Evolutionary conservation across 2,888 invertebrate species (phyloP).

Genomic region (Plagiodera versicolora): DNA sequence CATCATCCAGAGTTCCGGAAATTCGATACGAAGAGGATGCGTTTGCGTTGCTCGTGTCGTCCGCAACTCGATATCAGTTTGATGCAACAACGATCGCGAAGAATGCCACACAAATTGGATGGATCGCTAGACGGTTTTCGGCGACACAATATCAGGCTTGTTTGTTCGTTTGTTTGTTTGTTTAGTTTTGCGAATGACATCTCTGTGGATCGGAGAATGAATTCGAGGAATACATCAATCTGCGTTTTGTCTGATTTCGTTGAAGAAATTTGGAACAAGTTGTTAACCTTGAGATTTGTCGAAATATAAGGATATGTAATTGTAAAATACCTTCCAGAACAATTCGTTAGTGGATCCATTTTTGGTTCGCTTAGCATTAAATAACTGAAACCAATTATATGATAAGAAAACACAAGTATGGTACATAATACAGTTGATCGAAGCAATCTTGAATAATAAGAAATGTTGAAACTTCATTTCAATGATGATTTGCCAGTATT

Average conservation of each 20-base stretch:
- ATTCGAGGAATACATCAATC: neutral
- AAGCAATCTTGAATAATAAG: no score
- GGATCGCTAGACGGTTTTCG: neutral
- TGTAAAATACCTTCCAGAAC: no score
- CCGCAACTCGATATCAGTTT: slow-evolving; percentile 28
- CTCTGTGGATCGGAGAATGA: neutral
- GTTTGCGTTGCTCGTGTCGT: slow-evolving; percentile 19
- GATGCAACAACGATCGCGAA: slow-evolving; percentile 27
- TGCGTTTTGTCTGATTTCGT: neutral
- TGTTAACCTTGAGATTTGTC: no score
- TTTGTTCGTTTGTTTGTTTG: neutral
- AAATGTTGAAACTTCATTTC: no score
- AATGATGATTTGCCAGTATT: no score
- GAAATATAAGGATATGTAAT: no score
- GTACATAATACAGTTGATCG: no score
- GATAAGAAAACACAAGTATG: no score
- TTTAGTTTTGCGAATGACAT: neutral
- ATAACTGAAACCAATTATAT: no score
- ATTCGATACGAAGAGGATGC: slow-evolving; percentile 19
- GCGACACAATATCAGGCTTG: neutral
- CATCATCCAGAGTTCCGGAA: slow-evolving; percentile 20
- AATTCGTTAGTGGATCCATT: no score
- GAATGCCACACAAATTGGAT: slow-evolving; percentile 28
- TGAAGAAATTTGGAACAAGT: no score
- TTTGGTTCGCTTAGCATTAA: no score